Conservation (phyloP, 2,797 vertebrate genomes). For the Brachyalestes nurse region DNA sequence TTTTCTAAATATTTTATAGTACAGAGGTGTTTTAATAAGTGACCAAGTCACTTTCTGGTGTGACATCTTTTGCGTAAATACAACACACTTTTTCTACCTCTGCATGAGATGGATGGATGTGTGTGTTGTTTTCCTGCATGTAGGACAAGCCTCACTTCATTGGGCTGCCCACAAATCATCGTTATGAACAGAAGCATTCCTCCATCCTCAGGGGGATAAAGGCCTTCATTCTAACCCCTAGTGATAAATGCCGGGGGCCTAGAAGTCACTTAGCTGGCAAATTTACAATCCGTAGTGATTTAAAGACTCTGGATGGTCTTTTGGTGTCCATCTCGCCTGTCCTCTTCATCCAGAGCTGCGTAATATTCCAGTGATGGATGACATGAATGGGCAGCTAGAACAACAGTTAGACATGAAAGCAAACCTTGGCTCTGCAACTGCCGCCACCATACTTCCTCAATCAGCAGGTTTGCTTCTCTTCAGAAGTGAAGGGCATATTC, state of each 20-base stretch:
- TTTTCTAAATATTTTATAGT: too few relatives aligned
- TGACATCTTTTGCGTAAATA: neutral
- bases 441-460: slow-evolving; percentile 58
- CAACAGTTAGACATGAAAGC: slow-evolving; percentile 66
- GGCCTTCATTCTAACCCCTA: slow-evolving; percentile 73
- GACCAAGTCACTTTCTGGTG: neutral
- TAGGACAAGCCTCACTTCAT: slow-evolving; percentile 28
- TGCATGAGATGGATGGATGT: neutral
- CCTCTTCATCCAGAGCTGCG: slow-evolving; percentile 34
- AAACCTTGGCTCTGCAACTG: slow-evolving; percentile 55
- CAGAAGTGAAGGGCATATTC: neutral
- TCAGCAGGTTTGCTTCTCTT: slow-evolving; percentile 50
- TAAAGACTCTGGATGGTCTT: slow-evolving; percentile 68
- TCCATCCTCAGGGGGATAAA: slow-evolving; percentile 78
- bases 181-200: slow-evolving; percentile 83
- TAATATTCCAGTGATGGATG: slow-evolving; percentile 73
- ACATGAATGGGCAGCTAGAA: slow-evolving; percentile 71
- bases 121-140: neutral
- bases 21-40: too few relatives aligned
- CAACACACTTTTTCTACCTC: neutral
- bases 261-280: slow-evolving; percentile 81
- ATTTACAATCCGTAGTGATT: slow-evolving; percentile 79
- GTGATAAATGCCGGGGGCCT: slow-evolving; percentile 78
- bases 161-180: slow-evolving; percentile 76
- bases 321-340: slow-evolving; percentile 57